phyloP scores from a whole-genome alignment of 2,797 vertebrate genomes.

The Pantherophis vulpinus region DNA sequence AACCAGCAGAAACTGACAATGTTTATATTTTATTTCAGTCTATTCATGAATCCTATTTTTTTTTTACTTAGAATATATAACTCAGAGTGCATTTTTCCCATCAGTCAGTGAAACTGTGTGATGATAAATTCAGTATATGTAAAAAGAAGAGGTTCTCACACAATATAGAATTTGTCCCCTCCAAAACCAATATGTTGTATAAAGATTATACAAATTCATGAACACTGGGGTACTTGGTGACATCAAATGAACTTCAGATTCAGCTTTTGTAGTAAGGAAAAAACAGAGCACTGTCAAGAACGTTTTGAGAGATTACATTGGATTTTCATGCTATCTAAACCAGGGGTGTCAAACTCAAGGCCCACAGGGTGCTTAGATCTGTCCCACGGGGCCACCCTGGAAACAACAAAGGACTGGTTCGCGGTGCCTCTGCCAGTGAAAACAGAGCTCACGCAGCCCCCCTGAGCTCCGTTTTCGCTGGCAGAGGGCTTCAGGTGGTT shows the following conservation, averaged over 20 bases:
- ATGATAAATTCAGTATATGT: background rate
- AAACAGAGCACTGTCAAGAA: background rate
- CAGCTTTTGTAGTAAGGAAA: background rate
- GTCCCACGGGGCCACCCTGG: too few species aligned
- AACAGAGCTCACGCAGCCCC: too few species aligned
- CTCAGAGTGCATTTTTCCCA: background rate
- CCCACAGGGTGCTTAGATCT: too few species aligned
- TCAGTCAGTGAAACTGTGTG: background rate
- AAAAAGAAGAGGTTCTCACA: background rate
- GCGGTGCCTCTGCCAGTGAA: too few species aligned
- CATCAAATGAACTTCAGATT: background rate
- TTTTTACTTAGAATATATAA: background rate
- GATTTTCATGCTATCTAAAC: background rate
- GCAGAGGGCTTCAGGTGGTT: too few species aligned
- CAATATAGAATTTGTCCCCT: background rate
- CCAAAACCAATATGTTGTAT: background rate
- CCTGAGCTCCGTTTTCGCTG: too few species aligned
- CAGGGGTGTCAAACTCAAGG: background rate
- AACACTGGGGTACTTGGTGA: background rate
- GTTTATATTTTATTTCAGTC: background rate
- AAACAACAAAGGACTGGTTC: too few species aligned
- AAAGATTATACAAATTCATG: background rate
- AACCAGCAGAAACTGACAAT: background rate
- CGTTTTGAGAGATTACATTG: background rate
- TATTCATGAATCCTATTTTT: background rate